Base-by-base conservation (phyloP, 2,888 invertebrate species). In the Yponomeuta malinellus region DNA sequence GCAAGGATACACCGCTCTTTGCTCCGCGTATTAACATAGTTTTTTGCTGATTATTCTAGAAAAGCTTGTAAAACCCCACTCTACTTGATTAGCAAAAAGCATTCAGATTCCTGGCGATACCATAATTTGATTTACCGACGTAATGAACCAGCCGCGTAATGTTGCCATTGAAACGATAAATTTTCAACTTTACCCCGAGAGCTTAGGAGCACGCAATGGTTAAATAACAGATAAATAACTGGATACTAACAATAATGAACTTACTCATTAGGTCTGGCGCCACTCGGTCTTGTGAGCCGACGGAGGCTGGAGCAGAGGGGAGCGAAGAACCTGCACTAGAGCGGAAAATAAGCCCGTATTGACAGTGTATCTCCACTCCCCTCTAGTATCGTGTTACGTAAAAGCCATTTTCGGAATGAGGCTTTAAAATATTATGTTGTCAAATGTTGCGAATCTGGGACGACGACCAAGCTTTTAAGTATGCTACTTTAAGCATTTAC, bases 281-380 rank as follows among this genome's bases (percentile, higher is more conserved):
- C 86, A 84, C 81, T 81, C 84, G 67, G 86, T 87, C 86, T 87
- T 77, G 73, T 72, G 71, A 72, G 72, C 69, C 33, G 48, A 31
- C 31, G 29, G 15, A 31, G 70, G 31, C 68, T 59, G 65, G 67
- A 63, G 59, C 23, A 59, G 29, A 23, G 68, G 29, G 65, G 70
- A 63, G 59, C 23, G 15, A 12, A 29, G 68, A 12, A 52, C 48
- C 68, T n/a, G 29, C 52, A 59, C 52, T 37, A n/a, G 43, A 37
- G 15, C n/a, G 68, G 43, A 68, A 68, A 68, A 68, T 68, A 48
- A 43, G 68, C 68, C 68, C 6, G 10, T 48, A 68, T 68, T 68
- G 68, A 68, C 48, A 68, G 15, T 43, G 23, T 68, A 15, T 68
- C 68, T 48, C 68, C 52, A 48, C 68, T 68, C 31, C 52, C 52